Evolutionary conservation across 2,113 vertebrate species (phyloP), one percentile per base, ranked within the genome.

Genomic region (Anthoscopus minutus): DNA sequence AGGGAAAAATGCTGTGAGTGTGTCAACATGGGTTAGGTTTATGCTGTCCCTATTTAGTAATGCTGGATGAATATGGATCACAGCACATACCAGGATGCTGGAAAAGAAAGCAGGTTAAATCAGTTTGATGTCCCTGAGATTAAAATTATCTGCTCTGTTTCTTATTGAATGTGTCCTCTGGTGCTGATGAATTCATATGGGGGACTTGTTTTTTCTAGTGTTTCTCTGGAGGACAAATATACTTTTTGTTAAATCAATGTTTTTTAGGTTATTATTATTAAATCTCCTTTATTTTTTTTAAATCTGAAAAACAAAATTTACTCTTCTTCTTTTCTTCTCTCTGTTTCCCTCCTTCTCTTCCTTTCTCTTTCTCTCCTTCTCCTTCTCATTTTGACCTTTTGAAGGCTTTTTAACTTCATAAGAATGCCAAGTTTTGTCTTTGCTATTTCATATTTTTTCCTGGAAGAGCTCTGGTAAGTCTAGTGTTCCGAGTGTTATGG

Each of bases 401-500:
- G 60, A 83, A 94, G 17, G 6, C 22, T 81, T 93, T 94, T 92
- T 48, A 93, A 67, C 31, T 50, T 77, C 62, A 60, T 24, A 93
- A 44, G 40, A 93, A 78, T 86, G 60, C 27, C 30, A 89, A 61
- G 37, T 79, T 74, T 81, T 17, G 20, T 78, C 51, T 74, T 76
- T 65, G 47, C n/a, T n/a, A n/a, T n/a, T n/a, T 45, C 2, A 19
- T 81, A 83, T 90, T 81, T 91, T 89, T 92, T 94, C 50, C 76
- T 86, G 76, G 47, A 88, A 42, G 27, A 86, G 13, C 58, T 78
- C 60, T 93, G 78, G 45, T 35, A 77, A 92, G 35, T 81, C 62
- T 89, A 92, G 54, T 94, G 51, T 89, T 87, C 81, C 94, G 89
- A 71, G 84, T 89, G 91, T 94, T 94, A 92, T 95, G 86, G 51